Evolutionary conservation across 2,113 vertebrate species (phyloP), one percentile per base, ranked within the genome.

Genomic region (Ascaphus truei): DNA sequence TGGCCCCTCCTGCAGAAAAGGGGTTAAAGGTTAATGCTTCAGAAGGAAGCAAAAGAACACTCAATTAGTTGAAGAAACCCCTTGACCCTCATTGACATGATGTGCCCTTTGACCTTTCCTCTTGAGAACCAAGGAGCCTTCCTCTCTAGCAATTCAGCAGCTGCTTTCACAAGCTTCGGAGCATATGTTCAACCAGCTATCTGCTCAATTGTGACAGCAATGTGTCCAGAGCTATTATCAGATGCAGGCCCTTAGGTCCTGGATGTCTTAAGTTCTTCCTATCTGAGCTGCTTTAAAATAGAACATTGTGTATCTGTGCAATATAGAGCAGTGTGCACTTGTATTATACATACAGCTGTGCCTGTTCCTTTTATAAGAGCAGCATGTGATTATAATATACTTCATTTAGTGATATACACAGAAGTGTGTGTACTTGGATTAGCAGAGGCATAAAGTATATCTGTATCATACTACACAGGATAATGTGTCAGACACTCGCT

Each of bases 61-160:
- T 69, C 67, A 69, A 69, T 69, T 69, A 69, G 67, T 58, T 61
- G 56, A 52, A 69, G 67, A 69, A 69, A 60, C 67, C 67, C 67
- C 67, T 69, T 69, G 67, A 69, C 67, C 67, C 67, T 69, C 67
- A 69, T 69, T 69, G 67, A 69, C 67, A 69, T 69, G 33, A 50
- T 52, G 26, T 61, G 67, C 43, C 67, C 67, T 69, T 69, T 69
- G 67, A 41, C 67, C 67, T 69, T 69, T 69, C 67, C 67, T 69
- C 67, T 66, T 77, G 68, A 72, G 73, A 74, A 65, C 69, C 59
- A 64, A 64, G 62, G 50, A 47, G 62, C 53, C 67, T 30, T 69
- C 67, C 59, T 61, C 67, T 69, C 45, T 23, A 41, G 52, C 33
- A 23, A 61, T 51, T 52, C 23, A 61, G 67, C 34, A 61, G 25